Conservation (phyloP, 2,888 invertebrate genomes). For the Willowsia nigromaculata region DNA sequence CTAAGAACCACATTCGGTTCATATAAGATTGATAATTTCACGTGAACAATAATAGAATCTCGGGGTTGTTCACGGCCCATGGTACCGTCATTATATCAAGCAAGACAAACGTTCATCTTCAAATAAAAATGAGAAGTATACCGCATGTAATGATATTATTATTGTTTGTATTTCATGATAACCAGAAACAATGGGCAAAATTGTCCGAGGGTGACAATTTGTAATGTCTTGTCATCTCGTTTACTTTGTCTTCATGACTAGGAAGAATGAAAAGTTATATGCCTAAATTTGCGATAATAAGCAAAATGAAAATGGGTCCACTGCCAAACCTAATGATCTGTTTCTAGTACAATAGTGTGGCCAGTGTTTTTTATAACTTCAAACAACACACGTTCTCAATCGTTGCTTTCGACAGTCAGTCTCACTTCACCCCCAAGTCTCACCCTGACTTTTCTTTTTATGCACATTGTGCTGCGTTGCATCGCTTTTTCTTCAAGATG, state of each 20-base stretch:
- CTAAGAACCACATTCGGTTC: neutral
- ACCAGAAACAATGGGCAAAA: neutral
- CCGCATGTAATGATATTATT: neutral
- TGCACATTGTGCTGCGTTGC: neutral
- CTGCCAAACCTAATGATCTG: neutral
- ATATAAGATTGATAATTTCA: neutral
- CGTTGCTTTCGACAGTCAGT: neutral
- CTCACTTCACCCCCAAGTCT: neutral
- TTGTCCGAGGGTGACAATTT: conserved; percentile 5
- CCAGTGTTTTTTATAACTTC: too few relatives aligned
- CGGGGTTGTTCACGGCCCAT: neutral
- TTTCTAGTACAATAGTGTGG: too few relatives aligned
- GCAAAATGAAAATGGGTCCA: neutral
- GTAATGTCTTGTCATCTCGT: neutral
- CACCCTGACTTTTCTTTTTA: neutral
- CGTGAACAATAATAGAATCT: neutral
- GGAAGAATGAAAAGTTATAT: neutral
- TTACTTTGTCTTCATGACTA: neutral
- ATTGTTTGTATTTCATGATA: neutral
- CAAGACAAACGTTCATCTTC: too few relatives aligned
- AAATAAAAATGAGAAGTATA: neutral
- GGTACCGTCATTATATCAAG: neutral
- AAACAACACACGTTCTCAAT: too few relatives aligned
- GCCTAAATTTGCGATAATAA: neutral
- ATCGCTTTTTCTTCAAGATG: conserved; percentile 8